Base-by-base conservation (phyloP, 92 coral and sea anemone species). In the Actinostola sp. region DNA sequence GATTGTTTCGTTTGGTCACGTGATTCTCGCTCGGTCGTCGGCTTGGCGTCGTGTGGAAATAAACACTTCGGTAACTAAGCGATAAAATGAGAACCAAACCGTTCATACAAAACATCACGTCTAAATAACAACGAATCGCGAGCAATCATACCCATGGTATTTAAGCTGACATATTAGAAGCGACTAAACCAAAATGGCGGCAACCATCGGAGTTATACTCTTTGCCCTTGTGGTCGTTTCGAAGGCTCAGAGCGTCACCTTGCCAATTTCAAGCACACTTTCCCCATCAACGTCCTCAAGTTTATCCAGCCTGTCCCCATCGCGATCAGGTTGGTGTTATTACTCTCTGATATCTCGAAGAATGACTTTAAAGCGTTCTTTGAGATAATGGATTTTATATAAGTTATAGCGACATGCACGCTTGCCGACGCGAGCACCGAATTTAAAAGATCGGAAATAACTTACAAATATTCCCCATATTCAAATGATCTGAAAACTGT, bases 31-130 rank as follows among this genome's bases (percentile, higher is more conserved):
- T 7, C 17, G 50, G 29, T 27, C 1, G 23, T 66, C 72, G 72
- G 62, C 41, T 16, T 49, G 24, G 61, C 72, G 16, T 68, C 74
- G 74, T 68, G 72, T 48, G 46, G 2, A 68, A 21, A 20, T 33
- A 68, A 42, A 68, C 62, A 50, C 32, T 68, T 68, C 33, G 61
- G 74, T 68, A 46, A 68, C 74, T 39, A 68, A 50, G 72, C 53
- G 56, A 65, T 41, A 44, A 20, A 36, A 25, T 33, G 21, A 35
- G 42, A 50, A 24, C 28, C 27, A 19, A 8, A 51, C 20, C 61
- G 49, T 68, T 50, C 74, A 51, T 50, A 51, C 32, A 68, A 68
- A 7, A 39, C 45, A 39, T 39, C 14, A 7, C 45, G 45, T 7
- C 45, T 39, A 7, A 39, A 39, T 7, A 39, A 39, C 45, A 39